These are phyloP conservation scores for Pyrrhosoma nymphula DNA, from an alignment of 2,888 invertebrate genomes.

Conservation along the genomic window DNA sequence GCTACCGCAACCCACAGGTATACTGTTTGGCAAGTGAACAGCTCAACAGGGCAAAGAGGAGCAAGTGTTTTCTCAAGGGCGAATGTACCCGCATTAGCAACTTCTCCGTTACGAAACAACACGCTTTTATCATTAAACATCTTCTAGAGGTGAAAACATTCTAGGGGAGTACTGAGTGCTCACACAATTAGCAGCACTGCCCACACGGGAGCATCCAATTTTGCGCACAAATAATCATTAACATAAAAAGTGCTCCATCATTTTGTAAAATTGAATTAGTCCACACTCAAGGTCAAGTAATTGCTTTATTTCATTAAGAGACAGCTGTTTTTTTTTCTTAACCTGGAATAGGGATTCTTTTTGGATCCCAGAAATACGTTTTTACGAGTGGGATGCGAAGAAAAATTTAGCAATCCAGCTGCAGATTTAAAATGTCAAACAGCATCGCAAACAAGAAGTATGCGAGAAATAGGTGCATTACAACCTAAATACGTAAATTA, in stretches of 20 bases:
- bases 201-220: background rate
- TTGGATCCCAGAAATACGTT: no score
- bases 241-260: background rate
- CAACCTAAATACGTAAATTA: no score
- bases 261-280: background rate
- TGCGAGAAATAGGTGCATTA: no score
- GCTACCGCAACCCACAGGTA: background rate
- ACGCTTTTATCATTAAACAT: background rate
- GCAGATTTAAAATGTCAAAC: no score
- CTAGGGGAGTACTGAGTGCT: background rate
- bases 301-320: background rate
- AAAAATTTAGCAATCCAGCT: no score
- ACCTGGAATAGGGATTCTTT: no score
- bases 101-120: background rate
- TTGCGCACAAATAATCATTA: no score
- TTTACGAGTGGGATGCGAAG: no score
- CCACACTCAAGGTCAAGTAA: background rate
- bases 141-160: background rate
- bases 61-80: background rate
- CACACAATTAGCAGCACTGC: background rate
- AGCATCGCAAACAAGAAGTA: no score
- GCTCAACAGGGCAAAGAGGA: no score
- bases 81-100: background rate
- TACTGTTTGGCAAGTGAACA: no score
- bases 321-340: no score